These are phyloP conservation scores for Mus minutoides DNA, from an alignment of 2,797 vertebrate genomes.

Conservation along the genomic window DNA sequence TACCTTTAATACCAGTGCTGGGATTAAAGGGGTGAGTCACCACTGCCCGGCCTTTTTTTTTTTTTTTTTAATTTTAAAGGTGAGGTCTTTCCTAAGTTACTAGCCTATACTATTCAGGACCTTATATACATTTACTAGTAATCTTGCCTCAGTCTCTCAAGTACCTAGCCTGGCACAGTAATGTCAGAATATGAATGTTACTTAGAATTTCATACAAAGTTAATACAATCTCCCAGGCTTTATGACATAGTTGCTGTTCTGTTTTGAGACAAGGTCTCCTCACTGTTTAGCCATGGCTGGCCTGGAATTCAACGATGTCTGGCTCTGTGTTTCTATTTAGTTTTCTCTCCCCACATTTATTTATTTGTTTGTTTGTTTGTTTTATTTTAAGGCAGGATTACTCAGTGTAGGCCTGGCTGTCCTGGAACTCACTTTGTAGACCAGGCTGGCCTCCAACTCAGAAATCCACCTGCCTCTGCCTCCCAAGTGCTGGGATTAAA, in stretches of 20 bases:
- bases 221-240: neutral
- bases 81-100: neutral
- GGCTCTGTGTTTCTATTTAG: neutral
- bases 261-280: neutral
- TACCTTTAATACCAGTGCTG: no score
- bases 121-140: neutral
- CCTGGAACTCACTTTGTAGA: no score
- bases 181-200: slow-evolving; percentile 16
- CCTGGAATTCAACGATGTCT: neutral
- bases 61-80: neutral
- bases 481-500: no score
- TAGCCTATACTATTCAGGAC: neutral
- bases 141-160: neutral
- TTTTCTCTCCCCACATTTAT: neutral
- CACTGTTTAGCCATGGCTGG: neutral
- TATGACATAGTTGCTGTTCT: neutral
- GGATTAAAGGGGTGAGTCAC: no score
- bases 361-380: neutral
- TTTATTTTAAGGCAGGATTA: no score
- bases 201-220: neutral
- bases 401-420: no score
- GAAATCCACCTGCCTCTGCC: no score
- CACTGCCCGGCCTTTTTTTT: no score
- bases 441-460: no score
- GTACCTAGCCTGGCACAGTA: neutral